Conservation (phyloP, 2,797 vertebrate species). For the Trachurus trachurus region DNA sequence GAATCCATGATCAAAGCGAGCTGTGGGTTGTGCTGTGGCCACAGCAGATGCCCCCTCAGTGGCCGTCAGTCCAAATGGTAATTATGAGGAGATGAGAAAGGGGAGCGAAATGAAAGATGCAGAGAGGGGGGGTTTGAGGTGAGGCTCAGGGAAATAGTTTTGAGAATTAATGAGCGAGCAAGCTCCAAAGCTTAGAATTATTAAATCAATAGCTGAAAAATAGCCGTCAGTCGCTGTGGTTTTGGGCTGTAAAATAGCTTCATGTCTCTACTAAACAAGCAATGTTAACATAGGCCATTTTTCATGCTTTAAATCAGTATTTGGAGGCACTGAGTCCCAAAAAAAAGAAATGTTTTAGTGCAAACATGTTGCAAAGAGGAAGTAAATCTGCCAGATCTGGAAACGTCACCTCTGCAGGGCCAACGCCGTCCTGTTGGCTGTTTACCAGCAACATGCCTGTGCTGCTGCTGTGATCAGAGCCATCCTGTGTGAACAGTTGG, state of each 20-base stretch:
- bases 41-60: slow-evolving; percentile 46
- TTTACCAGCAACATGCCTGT: slow-evolving; percentile 33
- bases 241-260: slow-evolving; percentile 32
- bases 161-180: slow-evolving; percentile 48
- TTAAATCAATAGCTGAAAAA: slow-evolving; percentile 58
- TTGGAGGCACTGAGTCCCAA: slow-evolving; percentile 1
- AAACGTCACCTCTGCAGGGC: slow-evolving; percentile 12
- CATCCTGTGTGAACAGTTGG: slow-evolving; percentile 73
- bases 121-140: slow-evolving; percentile 23
- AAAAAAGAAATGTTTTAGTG: slow-evolving; percentile 3
- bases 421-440: slow-evolving; percentile 24
- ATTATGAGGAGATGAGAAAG: slow-evolving; percentile 40
- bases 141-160: slow-evolving; percentile 37
- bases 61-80: slow-evolving; percentile 42
- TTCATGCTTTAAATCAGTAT: slow-evolving; percentile 34
- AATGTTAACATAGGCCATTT: slow-evolving; percentile 8
- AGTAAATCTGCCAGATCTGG: slow-evolving; percentile 23
- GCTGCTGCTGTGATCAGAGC: slow-evolving; percentile 57
- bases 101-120: slow-evolving; percentile 28
- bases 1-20: slow-evolving; percentile 61
- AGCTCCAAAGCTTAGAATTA: slow-evolving; percentile 37
- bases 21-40: slow-evolving; percentile 52
- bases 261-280: slow-evolving; percentile 42
- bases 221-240: slow-evolving; percentile 2
- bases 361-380: slow-evolving; percentile 4